Conservation (phyloP, 2,113 vertebrate genomes). For the Microcebus ravelobensis region DNA sequence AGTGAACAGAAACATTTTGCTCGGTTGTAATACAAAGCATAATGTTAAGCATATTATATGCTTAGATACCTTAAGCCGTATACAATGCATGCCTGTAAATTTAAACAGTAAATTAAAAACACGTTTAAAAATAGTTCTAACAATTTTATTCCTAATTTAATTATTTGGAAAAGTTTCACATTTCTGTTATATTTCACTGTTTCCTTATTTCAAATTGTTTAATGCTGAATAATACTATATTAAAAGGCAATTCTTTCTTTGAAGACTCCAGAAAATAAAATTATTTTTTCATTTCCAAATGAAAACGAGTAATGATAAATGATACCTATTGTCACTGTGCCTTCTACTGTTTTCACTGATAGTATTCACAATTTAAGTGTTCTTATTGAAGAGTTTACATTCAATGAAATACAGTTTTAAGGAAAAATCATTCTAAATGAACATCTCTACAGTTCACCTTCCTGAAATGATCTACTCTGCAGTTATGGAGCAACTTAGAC, state of each 20-base stretch:
- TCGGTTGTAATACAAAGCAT: neutral
- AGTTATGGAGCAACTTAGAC: constrained; percentile 63
- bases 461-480: constrained; percentile 70
- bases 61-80: neutral
- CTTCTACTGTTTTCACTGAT: neutral
- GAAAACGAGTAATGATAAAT: neutral
- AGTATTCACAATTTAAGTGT: neutral
- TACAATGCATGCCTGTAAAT: neutral
- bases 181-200: neutral
- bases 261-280: neutral
- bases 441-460: constrained; percentile 60
- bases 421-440: neutral
- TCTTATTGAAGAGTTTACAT: neutral
- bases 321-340: neutral
- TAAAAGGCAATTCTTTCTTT: neutral
- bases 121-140: neutral
- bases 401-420: constrained; percentile 2
- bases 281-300: neutral
- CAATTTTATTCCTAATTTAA: neutral
- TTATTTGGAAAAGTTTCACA: neutral
- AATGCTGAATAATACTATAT: neutral
- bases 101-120: neutral
- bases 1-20: neutral
- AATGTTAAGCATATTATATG: neutral
- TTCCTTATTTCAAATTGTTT: neutral